Evolutionary conservation across 1,140 invertebrate species (phyloP).

Genomic region (Neelides sp.): DNA sequence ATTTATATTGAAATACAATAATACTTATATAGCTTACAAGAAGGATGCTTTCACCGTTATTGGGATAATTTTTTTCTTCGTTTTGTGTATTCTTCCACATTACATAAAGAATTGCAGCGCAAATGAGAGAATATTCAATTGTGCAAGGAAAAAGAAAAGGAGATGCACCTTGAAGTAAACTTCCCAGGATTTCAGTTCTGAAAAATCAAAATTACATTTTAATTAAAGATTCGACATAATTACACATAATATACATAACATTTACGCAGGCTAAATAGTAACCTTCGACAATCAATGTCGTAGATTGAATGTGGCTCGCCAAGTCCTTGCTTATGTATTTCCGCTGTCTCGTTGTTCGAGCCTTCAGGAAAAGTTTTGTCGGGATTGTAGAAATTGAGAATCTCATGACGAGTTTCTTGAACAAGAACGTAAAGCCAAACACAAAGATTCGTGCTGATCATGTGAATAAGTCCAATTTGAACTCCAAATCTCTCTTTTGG

Average conservation of each 20-base stretch:
- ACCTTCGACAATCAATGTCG: conserved; percentile 13
- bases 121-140: conserved; percentile 60
- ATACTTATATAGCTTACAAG: too few relatives aligned
- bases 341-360: neutral
- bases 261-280: conserved; percentile 27
- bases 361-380: neutral
- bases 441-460: conserved; percentile 47
- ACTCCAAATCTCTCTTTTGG: conserved; percentile 36
- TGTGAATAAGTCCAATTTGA: conserved; percentile 48
- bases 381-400: conserved; percentile 35
- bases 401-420: conserved; percentile 50
- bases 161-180: conserved; percentile 47
- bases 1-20: too few relatives aligned
- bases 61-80: neutral
- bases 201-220: too few relatives aligned
- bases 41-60: too few relatives aligned
- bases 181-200: conserved; percentile 46
- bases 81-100: conserved; percentile 50
- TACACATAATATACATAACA: too few relatives aligned
- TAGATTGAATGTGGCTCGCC: conserved; percentile 1
- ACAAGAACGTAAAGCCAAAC: conserved; percentile 51
- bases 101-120: conserved; percentile 49
- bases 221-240: too few relatives aligned
- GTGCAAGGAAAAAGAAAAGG: conserved; percentile 57
- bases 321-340: neutral